phyloP scores from a whole-genome alignment of 37 sponge, comb jelly and placozoan species.

The Diacarnus erythraeanus region DNA sequence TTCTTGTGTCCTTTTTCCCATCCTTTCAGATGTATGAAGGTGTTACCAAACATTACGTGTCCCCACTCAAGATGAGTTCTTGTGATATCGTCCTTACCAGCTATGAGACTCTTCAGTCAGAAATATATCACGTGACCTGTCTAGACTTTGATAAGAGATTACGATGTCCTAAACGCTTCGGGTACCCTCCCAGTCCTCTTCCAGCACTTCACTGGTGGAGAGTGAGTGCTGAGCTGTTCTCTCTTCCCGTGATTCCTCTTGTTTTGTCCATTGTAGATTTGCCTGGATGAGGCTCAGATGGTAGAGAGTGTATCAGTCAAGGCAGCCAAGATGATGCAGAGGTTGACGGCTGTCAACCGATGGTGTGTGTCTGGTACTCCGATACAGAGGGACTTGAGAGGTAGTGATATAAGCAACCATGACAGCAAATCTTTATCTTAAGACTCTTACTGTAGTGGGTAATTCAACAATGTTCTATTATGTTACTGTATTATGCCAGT shows the following conservation, averaged over 20 bases:
- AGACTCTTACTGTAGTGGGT: no score
- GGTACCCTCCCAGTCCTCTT: constrained; percentile 67
- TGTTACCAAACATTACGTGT: constrained; percentile 48
- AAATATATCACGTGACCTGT: constrained; percentile 61
- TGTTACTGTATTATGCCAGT: not conserved
- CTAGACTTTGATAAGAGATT: constrained; percentile 39
- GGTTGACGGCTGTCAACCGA: constrained; percentile 49
- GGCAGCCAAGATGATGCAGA: constrained; percentile 78
- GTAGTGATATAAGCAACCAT: no score
- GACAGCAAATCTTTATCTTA: no score
- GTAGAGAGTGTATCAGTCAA: constrained; percentile 62
- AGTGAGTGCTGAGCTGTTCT: no score
- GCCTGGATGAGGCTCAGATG: constrained; percentile 91
- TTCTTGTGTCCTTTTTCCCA: not conserved
- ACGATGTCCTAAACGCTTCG: constrained; percentile 59
- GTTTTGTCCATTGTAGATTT: no score
- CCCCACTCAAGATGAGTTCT: constrained; percentile 50
- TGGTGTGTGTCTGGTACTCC: constrained; percentile 96
- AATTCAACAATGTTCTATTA: no score
- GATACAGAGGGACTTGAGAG: constrained; percentile 58
- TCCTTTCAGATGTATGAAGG: constrained; percentile 55
- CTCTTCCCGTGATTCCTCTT: not conserved
- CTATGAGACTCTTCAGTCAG: constrained; percentile 67
- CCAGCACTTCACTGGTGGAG: constrained; percentile 86
- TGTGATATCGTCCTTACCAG: constrained; percentile 76